phyloP scores from a whole-genome alignment of 2,113 vertebrate genomes.

The Tretioscincus oriximinensis region DNA sequence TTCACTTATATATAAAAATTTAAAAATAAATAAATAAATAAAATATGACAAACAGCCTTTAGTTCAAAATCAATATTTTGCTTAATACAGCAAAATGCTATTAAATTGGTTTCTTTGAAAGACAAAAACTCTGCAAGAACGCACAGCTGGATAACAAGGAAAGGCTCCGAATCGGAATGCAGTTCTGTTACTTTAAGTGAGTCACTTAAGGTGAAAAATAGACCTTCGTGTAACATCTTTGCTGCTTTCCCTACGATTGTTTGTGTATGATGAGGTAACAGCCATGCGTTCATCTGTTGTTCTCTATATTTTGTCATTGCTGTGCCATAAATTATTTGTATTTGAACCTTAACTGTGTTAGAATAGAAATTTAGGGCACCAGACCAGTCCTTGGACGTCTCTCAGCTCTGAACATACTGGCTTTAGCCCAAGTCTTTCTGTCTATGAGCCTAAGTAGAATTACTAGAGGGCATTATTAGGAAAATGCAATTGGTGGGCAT shows the following conservation, averaged over 20 bases:
- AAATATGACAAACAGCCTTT: constrained; percentile 12
- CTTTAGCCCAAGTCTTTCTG: not conserved
- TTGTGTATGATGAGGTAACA: not conserved
- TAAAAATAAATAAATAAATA: constrained; percentile 26
- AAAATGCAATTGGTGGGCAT: too few species aligned
- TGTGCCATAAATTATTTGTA: not conserved
- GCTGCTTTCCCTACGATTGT: not conserved
- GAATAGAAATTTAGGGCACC: too few species aligned
- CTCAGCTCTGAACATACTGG: not conserved
- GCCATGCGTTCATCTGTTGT: not conserved
- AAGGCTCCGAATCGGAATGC: constrained; percentile 1
- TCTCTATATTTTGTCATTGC: not conserved
- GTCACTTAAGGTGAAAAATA: constrained; percentile 24
- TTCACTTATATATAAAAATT: not conserved
- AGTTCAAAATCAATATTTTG: not conserved
- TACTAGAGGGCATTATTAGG: too few species aligned
- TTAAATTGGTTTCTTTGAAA: not conserved
- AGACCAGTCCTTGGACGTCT: not conserved
- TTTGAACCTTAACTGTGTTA: not conserved
- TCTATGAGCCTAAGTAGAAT: not conserved
- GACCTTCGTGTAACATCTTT: not conserved
- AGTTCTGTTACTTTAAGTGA: constrained; percentile 33
- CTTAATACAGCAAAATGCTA: constrained; percentile 18
- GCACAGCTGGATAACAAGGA: constrained; percentile 17
- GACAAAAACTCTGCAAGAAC: not conserved